A percentile compares a stretch with the other conserved stretches of the same genome.
phyloP scores from a whole-genome alignment of 2,797 vertebrate genomes.

The Eremophila alpestris region DNA sequence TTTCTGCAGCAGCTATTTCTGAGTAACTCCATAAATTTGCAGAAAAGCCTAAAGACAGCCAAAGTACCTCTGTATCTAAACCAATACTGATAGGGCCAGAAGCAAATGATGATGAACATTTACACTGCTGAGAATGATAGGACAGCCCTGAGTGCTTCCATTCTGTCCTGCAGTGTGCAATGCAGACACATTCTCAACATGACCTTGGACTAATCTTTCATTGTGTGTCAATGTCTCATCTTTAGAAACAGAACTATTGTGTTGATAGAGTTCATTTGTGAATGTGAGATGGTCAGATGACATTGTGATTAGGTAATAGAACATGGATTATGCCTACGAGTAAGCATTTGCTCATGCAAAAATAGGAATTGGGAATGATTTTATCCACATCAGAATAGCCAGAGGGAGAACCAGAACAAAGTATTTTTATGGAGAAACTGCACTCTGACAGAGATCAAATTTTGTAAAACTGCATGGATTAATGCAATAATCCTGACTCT shows the following conservation, averaged over 20 bases:
- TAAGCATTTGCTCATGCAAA: background rate
- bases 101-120: background rate
- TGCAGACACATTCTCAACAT: background rate
- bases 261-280: background rate
- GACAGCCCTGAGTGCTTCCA: background rate
- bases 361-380: background rate
- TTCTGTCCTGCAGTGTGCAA: background rate
- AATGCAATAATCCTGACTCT: background rate
- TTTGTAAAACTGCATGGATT: background rate
- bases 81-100: background rate
- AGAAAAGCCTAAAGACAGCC: background rate
- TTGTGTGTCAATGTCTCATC: background rate
- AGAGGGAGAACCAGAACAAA: background rate
- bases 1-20: background rate
- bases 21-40: background rate
- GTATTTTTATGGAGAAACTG: background rate
- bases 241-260: conserved; percentile 1
- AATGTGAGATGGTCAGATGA: background rate
- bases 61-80: background rate
- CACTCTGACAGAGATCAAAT: background rate
- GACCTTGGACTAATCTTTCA: background rate
- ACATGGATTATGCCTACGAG: background rate
- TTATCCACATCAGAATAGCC: background rate
- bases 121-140: background rate
- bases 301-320: background rate